These are phyloP conservation scores for Pseudobourletiella spinata DNA, from an alignment of 1,140 invertebrate species.

Conservation along the genomic window DNA sequence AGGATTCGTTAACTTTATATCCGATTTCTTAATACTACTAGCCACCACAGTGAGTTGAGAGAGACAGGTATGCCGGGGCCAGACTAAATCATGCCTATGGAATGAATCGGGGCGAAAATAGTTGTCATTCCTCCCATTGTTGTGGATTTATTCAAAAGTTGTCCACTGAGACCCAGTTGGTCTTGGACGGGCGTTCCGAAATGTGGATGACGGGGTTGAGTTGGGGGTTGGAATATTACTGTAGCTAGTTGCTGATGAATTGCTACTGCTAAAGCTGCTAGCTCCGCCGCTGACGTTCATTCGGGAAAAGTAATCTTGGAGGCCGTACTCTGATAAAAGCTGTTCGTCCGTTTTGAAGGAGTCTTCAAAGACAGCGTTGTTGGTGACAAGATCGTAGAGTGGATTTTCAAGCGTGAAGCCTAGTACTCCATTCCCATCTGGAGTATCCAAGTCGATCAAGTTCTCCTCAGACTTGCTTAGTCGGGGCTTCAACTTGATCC, in stretches of 20 bases:
- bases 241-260: not conserved
- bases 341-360: conserved; percentile 28
- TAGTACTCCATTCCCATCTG: conserved; percentile 15
- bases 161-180: conserved; percentile 12
- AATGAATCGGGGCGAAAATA: not conserved
- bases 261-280: not conserved
- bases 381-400: conserved; percentile 29
- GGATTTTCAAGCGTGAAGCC: conserved; percentile 34
- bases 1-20: not conserved
- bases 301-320: conserved; percentile 28
- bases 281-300: conserved; percentile 23
- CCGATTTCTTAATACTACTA: too few species aligned
- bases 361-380: conserved; percentile 30
- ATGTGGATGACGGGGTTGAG: not conserved
- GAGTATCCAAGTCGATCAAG: conserved; percentile 34
- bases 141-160: conserved; percentile 24
- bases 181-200: not conserved
- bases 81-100: not conserved
- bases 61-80: too few species aligned
- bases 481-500: conserved; percentile 15
- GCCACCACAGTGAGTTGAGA: too few species aligned
- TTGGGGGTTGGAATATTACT: not conserved
- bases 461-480: conserved; percentile 35
- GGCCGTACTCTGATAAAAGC: conserved; percentile 29
- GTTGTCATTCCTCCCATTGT: not conserved